Evolutionary conservation across 92 coral and sea anemone species (phyloP).

Genomic region (Actinostola sp.): DNA sequence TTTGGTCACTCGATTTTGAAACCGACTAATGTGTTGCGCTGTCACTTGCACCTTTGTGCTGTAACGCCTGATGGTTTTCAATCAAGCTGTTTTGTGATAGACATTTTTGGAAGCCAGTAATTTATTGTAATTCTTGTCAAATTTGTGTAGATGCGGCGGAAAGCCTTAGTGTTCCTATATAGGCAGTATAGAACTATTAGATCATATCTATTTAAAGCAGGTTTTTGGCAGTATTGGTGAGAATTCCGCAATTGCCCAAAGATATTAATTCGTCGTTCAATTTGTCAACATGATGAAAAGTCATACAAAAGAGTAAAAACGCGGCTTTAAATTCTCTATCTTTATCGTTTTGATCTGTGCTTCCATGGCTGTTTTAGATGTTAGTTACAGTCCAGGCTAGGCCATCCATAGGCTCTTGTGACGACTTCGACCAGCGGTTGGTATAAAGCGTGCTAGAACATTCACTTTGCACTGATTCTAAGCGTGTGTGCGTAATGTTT

Average conservation of each 20-base stretch:
- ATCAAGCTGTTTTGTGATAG: not conserved
- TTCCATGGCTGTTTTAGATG: too few relatives aligned
- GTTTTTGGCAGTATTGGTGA: conserved; percentile 3
- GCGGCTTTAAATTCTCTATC: not conserved
- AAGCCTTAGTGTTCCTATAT: conserved; percentile 10
- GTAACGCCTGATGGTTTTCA: too few relatives aligned
- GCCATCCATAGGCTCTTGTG: too few relatives aligned
- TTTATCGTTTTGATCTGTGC: not conserved
- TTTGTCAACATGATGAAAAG: not conserved
- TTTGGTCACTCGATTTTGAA: too few relatives aligned
- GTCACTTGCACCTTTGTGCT: too few relatives aligned
- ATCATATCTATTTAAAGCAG: conserved; percentile 27
- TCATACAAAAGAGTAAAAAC: not conserved
- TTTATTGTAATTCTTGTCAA: conserved; percentile 27
- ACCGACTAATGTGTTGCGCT: too few relatives aligned
- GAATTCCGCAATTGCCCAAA: conserved; percentile 12
- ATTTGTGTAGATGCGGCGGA: conserved; percentile 15
- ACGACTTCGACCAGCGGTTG: too few relatives aligned
- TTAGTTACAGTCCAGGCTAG: too few relatives aligned
- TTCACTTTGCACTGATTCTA: not conserved
- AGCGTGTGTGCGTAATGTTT: not conserved
- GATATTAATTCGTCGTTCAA: not conserved
- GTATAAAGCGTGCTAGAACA: not conserved
- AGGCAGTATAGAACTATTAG: conserved; percentile 12
- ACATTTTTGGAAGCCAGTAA: not conserved